Conservation (phyloP, 2,888 invertebrate genomes). For the Hydropsyche betteni region DNA sequence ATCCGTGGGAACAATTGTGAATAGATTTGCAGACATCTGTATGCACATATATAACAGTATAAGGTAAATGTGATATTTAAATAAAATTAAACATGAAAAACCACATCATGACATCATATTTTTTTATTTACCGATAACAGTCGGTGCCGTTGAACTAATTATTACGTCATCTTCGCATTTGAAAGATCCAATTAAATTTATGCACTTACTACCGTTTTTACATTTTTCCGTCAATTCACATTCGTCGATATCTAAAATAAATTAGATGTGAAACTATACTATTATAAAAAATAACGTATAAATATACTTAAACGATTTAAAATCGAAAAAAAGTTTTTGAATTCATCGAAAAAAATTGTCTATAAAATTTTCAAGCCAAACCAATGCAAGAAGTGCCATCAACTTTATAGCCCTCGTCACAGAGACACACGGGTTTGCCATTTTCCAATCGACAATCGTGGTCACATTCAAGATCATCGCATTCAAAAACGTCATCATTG, state of each 20-base stretch:
- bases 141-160: constrained; percentile 57
- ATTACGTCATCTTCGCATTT: constrained; percentile 67
- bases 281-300: background rate
- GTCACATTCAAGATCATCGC: constrained; percentile 35
- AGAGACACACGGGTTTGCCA: constrained; percentile 60
- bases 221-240: constrained; percentile 57
- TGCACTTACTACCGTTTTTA: constrained; percentile 63
- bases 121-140: constrained; percentile 51
- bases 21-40: constrained; percentile 55
- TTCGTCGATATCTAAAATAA: constrained; percentile 65
- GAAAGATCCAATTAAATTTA: constrained; percentile 66
- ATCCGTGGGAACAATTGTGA: constrained; percentile 54
- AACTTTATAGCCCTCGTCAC: constrained; percentile 59
- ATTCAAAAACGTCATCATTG: background rate
- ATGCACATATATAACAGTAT: background rate
- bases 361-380: background rate
- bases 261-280: background rate
- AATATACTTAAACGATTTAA: background rate
- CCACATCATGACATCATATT: constrained; percentile 51
- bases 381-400: constrained; percentile 47
- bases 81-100: background rate
- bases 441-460: constrained; percentile 56
- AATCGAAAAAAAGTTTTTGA: background rate
- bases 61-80: no score
- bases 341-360: background rate